phyloP scores from a whole-genome alignment of 2,113 vertebrate genomes.

The Sinosuthora webbiana region DNA sequence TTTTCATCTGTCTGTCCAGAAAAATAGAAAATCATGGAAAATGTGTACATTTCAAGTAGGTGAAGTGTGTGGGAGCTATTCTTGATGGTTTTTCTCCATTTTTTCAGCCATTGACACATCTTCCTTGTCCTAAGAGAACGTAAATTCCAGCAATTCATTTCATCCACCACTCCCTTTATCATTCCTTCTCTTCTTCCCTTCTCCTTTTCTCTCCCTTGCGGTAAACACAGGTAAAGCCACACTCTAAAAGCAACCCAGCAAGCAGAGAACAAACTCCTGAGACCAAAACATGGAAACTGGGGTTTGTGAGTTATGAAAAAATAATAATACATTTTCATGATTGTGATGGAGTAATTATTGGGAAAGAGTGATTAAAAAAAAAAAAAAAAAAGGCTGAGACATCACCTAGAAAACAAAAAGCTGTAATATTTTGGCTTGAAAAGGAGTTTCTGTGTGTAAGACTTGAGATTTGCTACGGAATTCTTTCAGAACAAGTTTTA shows the following conservation, averaged over 20 bases:
- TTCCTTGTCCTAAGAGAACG: background rate
- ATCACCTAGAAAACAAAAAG: background rate
- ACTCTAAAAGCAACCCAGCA: background rate
- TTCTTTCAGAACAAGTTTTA: conserved; percentile 49
- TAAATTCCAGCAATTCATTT: background rate
- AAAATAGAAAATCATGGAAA: background rate
- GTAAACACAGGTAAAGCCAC: background rate
- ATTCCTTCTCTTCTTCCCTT: background rate
- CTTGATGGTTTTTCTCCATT: background rate
- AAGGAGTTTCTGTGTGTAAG: background rate
- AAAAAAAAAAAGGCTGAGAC: background rate
- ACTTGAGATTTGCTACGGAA: background rate
- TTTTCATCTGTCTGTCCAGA: background rate
- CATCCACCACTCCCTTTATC: accelerated
- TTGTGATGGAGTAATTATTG: background rate
- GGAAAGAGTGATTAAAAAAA: background rate
- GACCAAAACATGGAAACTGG: background rate
- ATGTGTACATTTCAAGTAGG: background rate
- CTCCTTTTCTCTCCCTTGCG: background rate
- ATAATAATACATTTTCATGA: background rate
- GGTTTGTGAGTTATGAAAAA: background rate
- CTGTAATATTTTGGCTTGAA: background rate
- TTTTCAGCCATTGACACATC: background rate
- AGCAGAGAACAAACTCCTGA: background rate
- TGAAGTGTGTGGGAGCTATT: background rate